These are phyloP conservation scores for Agonopterix subpropinquella DNA, from an alignment of 2,888 invertebrate genomes.

Conservation along the genomic window DNA sequence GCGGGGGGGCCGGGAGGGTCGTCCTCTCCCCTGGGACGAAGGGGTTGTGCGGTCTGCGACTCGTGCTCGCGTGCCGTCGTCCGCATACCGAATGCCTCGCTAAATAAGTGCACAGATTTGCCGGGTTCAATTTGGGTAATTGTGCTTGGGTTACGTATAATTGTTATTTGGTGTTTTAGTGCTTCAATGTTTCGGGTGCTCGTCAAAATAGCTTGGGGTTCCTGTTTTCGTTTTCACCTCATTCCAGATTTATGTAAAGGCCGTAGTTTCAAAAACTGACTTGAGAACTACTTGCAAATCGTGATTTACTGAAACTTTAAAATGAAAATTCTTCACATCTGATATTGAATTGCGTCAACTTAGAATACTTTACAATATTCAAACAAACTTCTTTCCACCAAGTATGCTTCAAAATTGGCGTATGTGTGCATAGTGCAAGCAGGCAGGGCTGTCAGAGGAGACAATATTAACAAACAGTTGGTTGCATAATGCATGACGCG, in stretches of 20 bases:
- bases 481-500: constrained; percentile 40
- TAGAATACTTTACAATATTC: no score
- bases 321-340: neutral
- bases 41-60: constrained; percentile 16
- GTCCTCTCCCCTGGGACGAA: constrained; percentile 8
- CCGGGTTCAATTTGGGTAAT: constrained; percentile 13
- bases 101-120: constrained; percentile 20
- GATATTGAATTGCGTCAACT: no score
- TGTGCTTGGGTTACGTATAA: constrained; percentile 27
- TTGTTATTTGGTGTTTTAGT: constrained; percentile 36
- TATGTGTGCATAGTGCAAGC: constrained; percentile 7
- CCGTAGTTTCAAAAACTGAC: neutral
- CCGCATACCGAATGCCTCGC: constrained; percentile 17
- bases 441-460: constrained; percentile 5
- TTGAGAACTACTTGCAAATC: neutral
- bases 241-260: no score
- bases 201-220: no score
- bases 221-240: no score
- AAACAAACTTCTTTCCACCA: no score
- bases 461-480: constrained; percentile 32
- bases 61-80: constrained; percentile 7
- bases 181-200: constrained; percentile 9
- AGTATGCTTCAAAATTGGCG: neutral
- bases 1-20: constrained; percentile 10
- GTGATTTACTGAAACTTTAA: neutral